Evolutionary conservation across 2,888 invertebrate genomes (phyloP).

Genomic region (Rhodophaea formosa): DNA sequence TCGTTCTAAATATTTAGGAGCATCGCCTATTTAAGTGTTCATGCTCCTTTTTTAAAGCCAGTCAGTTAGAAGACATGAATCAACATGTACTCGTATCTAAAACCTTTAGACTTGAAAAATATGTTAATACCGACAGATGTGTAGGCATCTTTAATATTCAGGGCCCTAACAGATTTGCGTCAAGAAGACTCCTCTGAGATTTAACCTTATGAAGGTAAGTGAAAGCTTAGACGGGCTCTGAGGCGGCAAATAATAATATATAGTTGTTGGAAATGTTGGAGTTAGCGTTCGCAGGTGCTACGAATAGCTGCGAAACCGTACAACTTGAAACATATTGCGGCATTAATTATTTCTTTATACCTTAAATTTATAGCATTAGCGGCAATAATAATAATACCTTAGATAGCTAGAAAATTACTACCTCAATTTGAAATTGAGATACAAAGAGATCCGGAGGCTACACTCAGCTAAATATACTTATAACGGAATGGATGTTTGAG

Average conservation of each 20-base stretch:
- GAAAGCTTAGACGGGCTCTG: neutral
- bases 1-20: too few relatives aligned
- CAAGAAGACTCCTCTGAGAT: neutral
- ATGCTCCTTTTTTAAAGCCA: too few relatives aligned
- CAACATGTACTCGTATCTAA: too few relatives aligned
- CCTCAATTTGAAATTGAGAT: too few relatives aligned
- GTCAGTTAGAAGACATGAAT: too few relatives aligned
- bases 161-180: neutral
- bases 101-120: too few relatives aligned
- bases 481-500: too few relatives aligned
- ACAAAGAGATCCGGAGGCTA: too few relatives aligned
- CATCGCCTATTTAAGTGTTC: too few relatives aligned
- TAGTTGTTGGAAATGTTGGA: neutral
- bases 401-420: too few relatives aligned
- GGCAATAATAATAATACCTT: neutral
- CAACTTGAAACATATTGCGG: neutral
- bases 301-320: conserved; percentile 27
- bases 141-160: neutral
- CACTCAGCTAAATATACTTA: too few relatives aligned
- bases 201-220: neutral
- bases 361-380: too few relatives aligned
- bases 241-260: conserved; percentile 6
- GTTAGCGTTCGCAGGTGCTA: conserved; percentile 22
- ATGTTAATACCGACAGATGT: neutral
- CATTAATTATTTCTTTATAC: neutral